These are phyloP conservation scores for Ptychochromis oligacanthus DNA, from an alignment of 2,113 vertebrate species.

Conservation along the genomic window DNA sequence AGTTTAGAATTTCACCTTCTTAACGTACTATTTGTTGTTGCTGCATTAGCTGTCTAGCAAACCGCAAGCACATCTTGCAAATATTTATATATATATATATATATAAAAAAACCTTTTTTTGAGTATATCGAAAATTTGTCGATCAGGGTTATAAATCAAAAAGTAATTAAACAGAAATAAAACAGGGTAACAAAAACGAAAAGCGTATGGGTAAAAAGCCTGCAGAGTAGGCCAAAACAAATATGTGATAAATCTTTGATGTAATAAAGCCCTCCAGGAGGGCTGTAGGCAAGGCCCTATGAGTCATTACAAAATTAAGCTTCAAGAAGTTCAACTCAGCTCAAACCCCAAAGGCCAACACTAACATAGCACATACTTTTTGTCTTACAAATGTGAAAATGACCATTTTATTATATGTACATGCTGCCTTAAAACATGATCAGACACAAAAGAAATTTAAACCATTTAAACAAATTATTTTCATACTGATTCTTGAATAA, in stretches of 20 bases:
- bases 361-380: neutral
- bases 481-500: neutral
- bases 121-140: neutral
- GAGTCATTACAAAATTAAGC: neutral
- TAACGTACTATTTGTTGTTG: neutral
- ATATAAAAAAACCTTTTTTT: too few relatives aligned
- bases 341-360: neutral
- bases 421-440: neutral
- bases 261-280: neutral
- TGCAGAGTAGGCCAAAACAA: neutral
- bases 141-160: slow-evolving; percentile 15
- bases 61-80: neutral
- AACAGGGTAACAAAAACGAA: neutral
- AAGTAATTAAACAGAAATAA: slow-evolving; percentile 2
- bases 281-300: neutral
- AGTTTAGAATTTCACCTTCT: neutral
- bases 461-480: neutral
- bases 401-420: neutral
- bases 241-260: slow-evolving; percentile 28
- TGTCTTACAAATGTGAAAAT: neutral
- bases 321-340: neutral
- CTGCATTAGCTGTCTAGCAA: neutral
- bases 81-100: neutral
- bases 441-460: too few relatives aligned
- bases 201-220: slow-evolving; percentile 11